These are phyloP conservation scores for Porites rus DNA, from an alignment of 92 coral and sea anemone genomes.

Conservation along the genomic window DNA sequence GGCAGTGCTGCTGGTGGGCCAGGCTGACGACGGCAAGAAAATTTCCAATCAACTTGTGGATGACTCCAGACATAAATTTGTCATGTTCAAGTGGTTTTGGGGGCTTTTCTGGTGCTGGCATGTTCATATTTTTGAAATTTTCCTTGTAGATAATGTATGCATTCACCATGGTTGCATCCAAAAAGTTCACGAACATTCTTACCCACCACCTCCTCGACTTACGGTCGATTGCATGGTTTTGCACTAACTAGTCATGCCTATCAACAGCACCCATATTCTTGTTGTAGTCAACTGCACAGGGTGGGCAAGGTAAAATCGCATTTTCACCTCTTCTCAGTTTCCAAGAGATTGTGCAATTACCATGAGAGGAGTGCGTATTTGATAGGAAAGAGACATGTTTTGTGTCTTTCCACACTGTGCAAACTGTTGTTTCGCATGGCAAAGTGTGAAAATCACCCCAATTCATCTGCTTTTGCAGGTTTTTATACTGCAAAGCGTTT, in stretches of 20 bases:
- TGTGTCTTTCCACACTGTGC: slow-evolving; percentile 41
- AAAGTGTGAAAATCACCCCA: slow-evolving; percentile 33
- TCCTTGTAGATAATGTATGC: slow-evolving; percentile 2
- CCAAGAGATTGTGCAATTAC: slow-evolving; percentile 22
- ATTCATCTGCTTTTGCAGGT: slow-evolving; percentile 27
- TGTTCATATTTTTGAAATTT: slow-evolving; percentile 42
- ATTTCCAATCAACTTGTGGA: slow-evolving; percentile 34
- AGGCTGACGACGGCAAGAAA: slow-evolving; percentile 50
- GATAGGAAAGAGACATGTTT: slow-evolving; percentile 24
- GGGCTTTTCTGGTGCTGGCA: slow-evolving; percentile 43
- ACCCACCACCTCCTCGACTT: not conserved
- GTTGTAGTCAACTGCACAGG: slow-evolving; percentile 28
- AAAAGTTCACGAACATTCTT: too few relatives aligned
- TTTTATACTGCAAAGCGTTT: slow-evolving; percentile 36
- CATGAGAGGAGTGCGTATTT: slow-evolving; percentile 34
- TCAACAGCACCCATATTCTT: slow-evolving; percentile 43
- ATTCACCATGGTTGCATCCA: too few relatives aligned
- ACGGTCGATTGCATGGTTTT: slow-evolving; percentile 19
- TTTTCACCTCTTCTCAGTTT: slow-evolving; percentile 30
- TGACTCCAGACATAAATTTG: too few relatives aligned
- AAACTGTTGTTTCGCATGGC: slow-evolving; percentile 26
- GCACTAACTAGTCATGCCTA: slow-evolving; percentile 20
- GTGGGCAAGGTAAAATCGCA: slow-evolving; percentile 32
- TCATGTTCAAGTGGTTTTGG: slow-evolving; percentile 30
- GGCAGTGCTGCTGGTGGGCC: slow-evolving; percentile 54